A percentile compares a stretch with the other conserved stretches of the same genome.
phyloP scores from a whole-genome alignment of 2,888 invertebrate genomes.

The Orchesella flavescens region DNA sequence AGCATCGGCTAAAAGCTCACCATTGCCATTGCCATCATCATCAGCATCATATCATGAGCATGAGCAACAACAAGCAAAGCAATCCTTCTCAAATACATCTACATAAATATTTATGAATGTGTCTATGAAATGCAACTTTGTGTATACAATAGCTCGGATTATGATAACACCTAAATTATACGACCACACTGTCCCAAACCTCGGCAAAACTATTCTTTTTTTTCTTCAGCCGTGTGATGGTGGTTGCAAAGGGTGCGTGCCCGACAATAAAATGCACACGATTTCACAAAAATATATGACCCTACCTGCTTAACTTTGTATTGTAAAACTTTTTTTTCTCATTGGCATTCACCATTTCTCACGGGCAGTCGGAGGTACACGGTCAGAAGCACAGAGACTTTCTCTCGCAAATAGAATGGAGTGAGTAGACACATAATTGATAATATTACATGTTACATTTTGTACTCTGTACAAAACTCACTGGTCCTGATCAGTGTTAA shows the following conservation, averaged over 20 bases:
- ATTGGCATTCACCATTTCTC: constrained; percentile 60
- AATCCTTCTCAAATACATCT: no score
- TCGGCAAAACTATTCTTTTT: constrained; percentile 21
- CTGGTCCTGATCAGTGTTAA: constrained; percentile 46
- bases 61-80: constrained; percentile 11
- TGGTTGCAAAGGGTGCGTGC: constrained; percentile 49
- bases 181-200: not conserved
- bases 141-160: no score
- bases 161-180: no score
- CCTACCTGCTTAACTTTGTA: not conserved
- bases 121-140: no score
- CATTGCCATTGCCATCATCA: no score
- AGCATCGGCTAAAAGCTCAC: not conserved
- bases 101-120: no score
- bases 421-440: not conserved
- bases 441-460: not conserved
- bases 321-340: constrained; percentile 33
- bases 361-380: constrained; percentile 40
- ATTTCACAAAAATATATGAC: constrained; percentile 43
- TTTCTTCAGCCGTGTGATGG: not conserved
- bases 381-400: constrained; percentile 32
- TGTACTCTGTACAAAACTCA: constrained; percentile 38
- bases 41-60: no score
- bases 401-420: constrained; percentile 23
- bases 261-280: constrained; percentile 55